phyloP scores from a whole-genome alignment of 2,113 vertebrate genomes.

The Stegastes partitus region DNA sequence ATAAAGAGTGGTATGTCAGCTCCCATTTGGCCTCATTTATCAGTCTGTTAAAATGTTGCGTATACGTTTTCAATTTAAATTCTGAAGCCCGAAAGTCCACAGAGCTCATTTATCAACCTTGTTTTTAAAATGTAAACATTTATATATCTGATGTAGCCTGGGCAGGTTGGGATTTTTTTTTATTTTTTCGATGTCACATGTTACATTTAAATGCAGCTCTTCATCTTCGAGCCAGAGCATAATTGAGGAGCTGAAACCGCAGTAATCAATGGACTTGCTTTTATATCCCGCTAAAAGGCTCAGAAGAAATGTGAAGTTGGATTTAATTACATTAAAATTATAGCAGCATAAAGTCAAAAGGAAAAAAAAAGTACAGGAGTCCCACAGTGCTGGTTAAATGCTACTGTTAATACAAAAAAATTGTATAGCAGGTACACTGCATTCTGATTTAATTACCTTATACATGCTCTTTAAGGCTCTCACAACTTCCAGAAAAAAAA shows the following conservation, averaged over 20 bases:
- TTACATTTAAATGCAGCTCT: conserved; percentile 14
- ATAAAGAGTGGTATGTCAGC: conserved; percentile 47
- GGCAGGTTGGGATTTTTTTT: neutral
- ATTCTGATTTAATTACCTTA: conserved; percentile 7
- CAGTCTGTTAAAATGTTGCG: conserved; percentile 38
- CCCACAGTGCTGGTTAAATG: conserved; percentile 1
- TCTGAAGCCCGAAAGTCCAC: neutral
- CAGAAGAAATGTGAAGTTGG: neutral
- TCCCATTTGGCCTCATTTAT: conserved; percentile 54
- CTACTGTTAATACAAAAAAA: neutral
- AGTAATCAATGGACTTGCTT: conserved; percentile 22
- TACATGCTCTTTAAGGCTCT: neutral
- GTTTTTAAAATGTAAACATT: conserved; percentile 21
- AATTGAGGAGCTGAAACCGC: conserved; percentile 19
- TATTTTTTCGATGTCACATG: neutral
- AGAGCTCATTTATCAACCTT: conserved; percentile 39
- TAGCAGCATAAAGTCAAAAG: neutral
- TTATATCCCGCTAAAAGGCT: conserved; percentile 6
- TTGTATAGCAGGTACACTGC: neutral
- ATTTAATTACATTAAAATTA: conserved; percentile 28
- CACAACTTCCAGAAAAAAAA: neutral
- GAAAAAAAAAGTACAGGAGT: conserved; percentile 17
- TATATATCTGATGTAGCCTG: conserved; percentile 11
- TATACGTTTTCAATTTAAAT: conserved; percentile 41
- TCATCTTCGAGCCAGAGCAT: conserved; percentile 8